Evolutionary conservation across 1,140 invertebrate species (phyloP), one percentile per base, ranked within the genome.

Genomic region (Parasteatoda tepidariorum): DNA sequence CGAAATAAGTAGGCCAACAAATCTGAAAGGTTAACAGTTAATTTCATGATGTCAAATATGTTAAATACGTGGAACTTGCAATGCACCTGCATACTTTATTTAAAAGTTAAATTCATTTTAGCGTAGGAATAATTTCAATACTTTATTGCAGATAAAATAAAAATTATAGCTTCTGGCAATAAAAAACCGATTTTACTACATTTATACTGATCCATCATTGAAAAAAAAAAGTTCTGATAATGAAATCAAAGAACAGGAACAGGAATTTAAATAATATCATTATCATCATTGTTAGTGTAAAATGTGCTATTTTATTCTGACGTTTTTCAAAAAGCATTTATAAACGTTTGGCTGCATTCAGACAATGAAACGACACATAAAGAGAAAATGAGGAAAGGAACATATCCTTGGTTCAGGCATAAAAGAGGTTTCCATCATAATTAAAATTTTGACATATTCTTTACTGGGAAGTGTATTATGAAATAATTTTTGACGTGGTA

Each of bases 351-450:
- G 26, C 31, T 74, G 71, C 71, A 34, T 74, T 61, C 33, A 74
- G 30, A 74, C 71, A 74, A 74, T 74, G 11, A 30, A 61, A 11
- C 55, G 71, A 33, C 71, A 74, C 66, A 68, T 34, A 38, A 38
- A 64, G 30, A n/a, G 28, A 22, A 57, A 73, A 55, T 33, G 5
- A 57, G 24, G 0, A 31, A 30, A 64, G 11, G 31, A 11, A 26
- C 61, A 13, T 26, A n/a, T n/a, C 28, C 3, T 6, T n/a, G 9
- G 57, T n/a, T n/a, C n/a, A 7, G 57, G n/a, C 57, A 7, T 22
- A 22, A 59, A 64, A 64, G 28, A 64, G 18, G 26, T 2, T 22
- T 54, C n/a, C 30, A 34, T 48, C 33, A 31, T 59, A 74, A 74
- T 74, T 74, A 74, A 59, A 74, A 74, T 28, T 18, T 22, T 18